Percentiles rank a stretch among this genome's conserved stretches.
phyloP scores from a whole-genome alignment of 2,113 vertebrate genomes.

The Lethenteron camtschaticum region DNA sequence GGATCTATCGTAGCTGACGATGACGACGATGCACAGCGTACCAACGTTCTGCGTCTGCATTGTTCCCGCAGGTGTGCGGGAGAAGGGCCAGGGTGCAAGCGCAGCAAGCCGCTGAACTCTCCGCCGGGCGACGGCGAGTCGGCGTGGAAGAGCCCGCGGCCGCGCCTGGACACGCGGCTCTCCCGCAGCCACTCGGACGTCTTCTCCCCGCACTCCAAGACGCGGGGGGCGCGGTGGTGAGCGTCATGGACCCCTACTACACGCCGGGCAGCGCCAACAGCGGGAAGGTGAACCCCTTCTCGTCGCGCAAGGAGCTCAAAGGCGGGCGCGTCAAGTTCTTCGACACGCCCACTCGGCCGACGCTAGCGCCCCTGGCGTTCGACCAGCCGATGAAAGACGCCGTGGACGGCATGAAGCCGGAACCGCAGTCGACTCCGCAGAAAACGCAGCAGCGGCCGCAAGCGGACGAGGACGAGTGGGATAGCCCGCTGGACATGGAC shows the following conservation, averaged over 20 bases:
- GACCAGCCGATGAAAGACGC: conserved; percentile 30
- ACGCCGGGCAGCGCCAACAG: conserved; percentile 12
- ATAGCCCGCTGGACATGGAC: too few species aligned
- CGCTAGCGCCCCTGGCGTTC: conserved; percentile 42
- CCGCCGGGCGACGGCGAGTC: too few species aligned
- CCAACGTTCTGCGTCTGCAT: too few species aligned
- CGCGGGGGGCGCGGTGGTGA: conserved; percentile 29
- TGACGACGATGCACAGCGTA: too few species aligned
- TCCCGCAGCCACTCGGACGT: conserved; percentile 56
- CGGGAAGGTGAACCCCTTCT: conserved; percentile 59
- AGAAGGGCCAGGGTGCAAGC: too few species aligned
- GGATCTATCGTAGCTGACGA: too few species aligned
- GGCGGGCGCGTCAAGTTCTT: conserved; percentile 71
- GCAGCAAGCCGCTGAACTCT: too few species aligned
- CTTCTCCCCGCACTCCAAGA: conserved; percentile 24
- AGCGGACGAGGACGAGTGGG: too few species aligned
- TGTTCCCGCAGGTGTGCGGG: too few species aligned
- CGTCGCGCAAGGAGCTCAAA: conserved; percentile 55
- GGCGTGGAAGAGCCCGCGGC: conserved; percentile 39
- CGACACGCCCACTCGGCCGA: conserved; percentile 59
- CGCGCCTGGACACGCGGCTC: conserved; percentile 50
- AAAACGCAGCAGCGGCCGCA: too few species aligned
- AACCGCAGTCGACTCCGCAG: too few species aligned
- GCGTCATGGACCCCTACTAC: conserved; percentile 69
- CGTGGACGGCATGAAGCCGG: too few species aligned